A percentile compares a stretch with the other conserved stretches of the same genome.
phyloP scores from a whole-genome alignment of 2,113 vertebrate genomes.

The Takifugu bimaculatus region DNA sequence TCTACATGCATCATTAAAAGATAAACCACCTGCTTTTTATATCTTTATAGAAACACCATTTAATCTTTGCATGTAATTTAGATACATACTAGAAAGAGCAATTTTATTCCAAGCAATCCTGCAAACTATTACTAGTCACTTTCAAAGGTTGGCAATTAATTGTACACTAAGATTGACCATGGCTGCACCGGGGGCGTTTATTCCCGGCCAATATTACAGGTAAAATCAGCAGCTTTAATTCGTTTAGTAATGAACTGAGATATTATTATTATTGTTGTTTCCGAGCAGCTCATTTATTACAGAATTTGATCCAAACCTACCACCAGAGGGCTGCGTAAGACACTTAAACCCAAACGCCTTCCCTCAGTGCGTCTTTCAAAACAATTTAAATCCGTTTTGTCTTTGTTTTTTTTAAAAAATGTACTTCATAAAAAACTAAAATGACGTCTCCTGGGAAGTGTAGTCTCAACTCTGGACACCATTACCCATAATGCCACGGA shows the following conservation, averaged over 20 bases:
- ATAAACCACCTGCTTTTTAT: too few species aligned
- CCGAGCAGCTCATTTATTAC: neutral
- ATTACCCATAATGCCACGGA: conserved; percentile 26
- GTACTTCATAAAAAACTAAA: neutral
- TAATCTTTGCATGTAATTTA: too few species aligned
- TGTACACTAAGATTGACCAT: too few species aligned
- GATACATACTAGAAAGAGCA: too few species aligned
- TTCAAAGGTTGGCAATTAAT: too few species aligned
- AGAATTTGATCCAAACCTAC: conserved; percentile 3
- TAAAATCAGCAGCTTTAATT: neutral
- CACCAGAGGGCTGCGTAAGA: conserved; percentile 57
- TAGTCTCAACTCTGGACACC: conserved; percentile 32
- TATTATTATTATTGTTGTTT: neutral
- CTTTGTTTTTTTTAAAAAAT: neutral
- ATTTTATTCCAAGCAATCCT: too few species aligned
- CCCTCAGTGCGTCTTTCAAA: neutral
- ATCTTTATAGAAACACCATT: too few species aligned
- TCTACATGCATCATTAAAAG: too few species aligned
- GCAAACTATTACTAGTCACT: too few species aligned
- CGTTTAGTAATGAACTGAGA: neutral
- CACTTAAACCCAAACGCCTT: conserved; percentile 8
- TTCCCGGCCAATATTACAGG: neutral
- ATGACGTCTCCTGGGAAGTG: conserved; percentile 37
- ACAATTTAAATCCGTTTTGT: neutral
- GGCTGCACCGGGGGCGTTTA: neutral